Base-by-base conservation (phyloP, 2,797 vertebrate genomes). In the Pogonophryne albipinna region DNA sequence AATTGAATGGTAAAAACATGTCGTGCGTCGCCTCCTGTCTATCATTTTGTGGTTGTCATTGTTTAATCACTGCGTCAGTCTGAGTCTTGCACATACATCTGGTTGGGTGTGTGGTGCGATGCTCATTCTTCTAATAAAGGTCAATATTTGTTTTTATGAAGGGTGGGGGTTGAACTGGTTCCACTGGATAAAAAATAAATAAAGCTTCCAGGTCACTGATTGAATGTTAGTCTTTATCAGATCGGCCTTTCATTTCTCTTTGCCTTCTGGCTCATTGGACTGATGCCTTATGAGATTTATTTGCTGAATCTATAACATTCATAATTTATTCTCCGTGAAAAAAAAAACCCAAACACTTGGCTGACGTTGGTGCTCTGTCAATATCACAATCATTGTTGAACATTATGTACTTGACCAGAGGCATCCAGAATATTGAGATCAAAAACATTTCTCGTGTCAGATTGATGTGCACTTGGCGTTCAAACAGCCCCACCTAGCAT, bases 191-290 rank as follows among this genome's bases (percentile, higher is more conserved):
- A 23, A 74, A 50, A 55, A 76, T 49, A 73, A 38, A 60, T 8
- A 20, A 46, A 53, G 70, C 55, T 80, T 80, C 76, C 71, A 73
- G 69, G 75, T 78, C 82, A 81, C 23, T 78, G 79, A 74, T 15
- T 66, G 58, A 62, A 45, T 68, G 45, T 20, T 10, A 6, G 42
- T 44, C 69, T 77, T 74, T 59, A 47, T 78, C 45, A 17, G 13
- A 69, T 3, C 2, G 64, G 8, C 38, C 51, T 61, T 73, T 72
- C 74, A 52, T 74, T 76, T 52, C 63, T 20, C 17, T 27, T 0
- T 63, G 60, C 57, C 75, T 68, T 65, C 58, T 57, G 53, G 59
- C 66, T 66, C 49, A 49, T 42, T 53, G 19, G 20, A 65, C 13
- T 68, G 38, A 59, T 67, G 65, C 76, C 51, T 64, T 13, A 1